phyloP scores from a whole-genome alignment of 2,113 vertebrate species.

The Lethenteron reissneri region DNA sequence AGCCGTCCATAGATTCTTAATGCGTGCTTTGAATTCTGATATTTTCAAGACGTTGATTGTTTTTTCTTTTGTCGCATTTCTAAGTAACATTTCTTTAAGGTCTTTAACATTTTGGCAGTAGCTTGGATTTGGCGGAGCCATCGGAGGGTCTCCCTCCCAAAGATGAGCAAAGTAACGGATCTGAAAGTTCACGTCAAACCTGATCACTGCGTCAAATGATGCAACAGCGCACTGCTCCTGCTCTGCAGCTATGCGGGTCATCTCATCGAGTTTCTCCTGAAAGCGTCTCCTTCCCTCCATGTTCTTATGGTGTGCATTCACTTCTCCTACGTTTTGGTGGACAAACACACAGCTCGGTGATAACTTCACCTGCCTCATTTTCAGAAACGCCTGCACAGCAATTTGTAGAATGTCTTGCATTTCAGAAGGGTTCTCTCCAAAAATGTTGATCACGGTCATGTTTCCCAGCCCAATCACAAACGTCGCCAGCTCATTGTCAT shows the following conservation, averaged over 20 bases:
- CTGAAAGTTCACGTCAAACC: conserved; percentile 20
- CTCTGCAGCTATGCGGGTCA: conserved; percentile 7
- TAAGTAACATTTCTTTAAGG: conserved; percentile 19
- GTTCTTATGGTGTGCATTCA: conserved; percentile 10
- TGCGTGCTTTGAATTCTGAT: conserved; percentile 14
- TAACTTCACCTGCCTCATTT: conserved; percentile 11
- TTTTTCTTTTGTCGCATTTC: conserved; percentile 5
- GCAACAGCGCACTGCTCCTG: not conserved
- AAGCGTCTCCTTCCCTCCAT: conserved; percentile 12
- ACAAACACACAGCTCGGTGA: conserved; percentile 14
- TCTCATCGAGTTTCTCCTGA: conserved; percentile 13
- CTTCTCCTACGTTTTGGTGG: conserved; percentile 14
- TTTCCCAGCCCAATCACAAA: conserved; percentile 35
- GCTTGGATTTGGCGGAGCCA: conserved; percentile 25
- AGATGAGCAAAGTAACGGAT: conserved; percentile 24
- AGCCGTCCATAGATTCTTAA: conserved; percentile 20
- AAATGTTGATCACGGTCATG: conserved; percentile 17
- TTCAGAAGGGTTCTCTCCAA: conserved; percentile 14
- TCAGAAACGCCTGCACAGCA: conserved; percentile 15
- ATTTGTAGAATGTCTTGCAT: conserved; percentile 15
- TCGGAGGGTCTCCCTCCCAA: conserved; percentile 24
- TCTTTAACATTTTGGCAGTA: conserved; percentile 23
- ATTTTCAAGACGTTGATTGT: conserved; percentile 12
- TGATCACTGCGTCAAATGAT: conserved; percentile 13
- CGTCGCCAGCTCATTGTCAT: conserved; percentile 36